Evolutionary conservation across 2,888 invertebrate genomes (phyloP), one percentile per base, ranked within the genome.

Genomic region (Scaptomyza tumidula): DNA sequence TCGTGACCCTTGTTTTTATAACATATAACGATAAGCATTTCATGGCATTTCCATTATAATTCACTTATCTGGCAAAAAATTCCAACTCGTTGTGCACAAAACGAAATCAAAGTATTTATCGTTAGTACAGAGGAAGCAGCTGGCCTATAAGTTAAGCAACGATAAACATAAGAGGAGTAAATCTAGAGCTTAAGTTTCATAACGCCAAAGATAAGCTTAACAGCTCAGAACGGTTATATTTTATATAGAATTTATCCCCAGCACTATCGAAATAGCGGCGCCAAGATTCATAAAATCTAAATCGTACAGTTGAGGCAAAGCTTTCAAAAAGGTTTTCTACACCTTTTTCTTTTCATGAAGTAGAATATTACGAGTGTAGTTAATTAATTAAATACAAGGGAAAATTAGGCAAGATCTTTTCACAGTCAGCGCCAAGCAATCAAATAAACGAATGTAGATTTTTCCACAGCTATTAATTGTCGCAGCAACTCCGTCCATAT

Each of bases 361-460:
- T 59, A 60, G 57, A 73, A 55, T 75, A 69, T 78, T 58, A 64
- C 52, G 63, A 46, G 44, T 46, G 65, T 85, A 82, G 85, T 83
- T 88, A 85, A 88, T 86, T 88, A 85, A 85, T 83, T 80, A 84
- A 76, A 72, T 55, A 72, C 74, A 71, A 67, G 73, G 52, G 45
- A 70, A 83, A 85, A 85, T 85, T 80, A 88, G 85, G 86, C 86
- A 86, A 88, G 69, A 85, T 82, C 72, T 87, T 81, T 84, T 87
- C 75, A 82, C 82, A 82, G 86, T 45, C 77, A 33, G 55, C 45
- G 43, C 59, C 52, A 68, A 63, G 67, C 63, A 53, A 49, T 71
- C 72, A 63, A 70, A 80, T 54, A 68, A 71, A 65, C 71, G 46
- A 63, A 81, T 77, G 66, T 76, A 60, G 68, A 82, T 69, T 82